Percentiles rank a stretch among this genome's conserved stretches.
These are phyloP conservation scores for Ennomos erosarius DNA, from an alignment of 2,888 invertebrate species.

Conservation along the genomic window DNA sequence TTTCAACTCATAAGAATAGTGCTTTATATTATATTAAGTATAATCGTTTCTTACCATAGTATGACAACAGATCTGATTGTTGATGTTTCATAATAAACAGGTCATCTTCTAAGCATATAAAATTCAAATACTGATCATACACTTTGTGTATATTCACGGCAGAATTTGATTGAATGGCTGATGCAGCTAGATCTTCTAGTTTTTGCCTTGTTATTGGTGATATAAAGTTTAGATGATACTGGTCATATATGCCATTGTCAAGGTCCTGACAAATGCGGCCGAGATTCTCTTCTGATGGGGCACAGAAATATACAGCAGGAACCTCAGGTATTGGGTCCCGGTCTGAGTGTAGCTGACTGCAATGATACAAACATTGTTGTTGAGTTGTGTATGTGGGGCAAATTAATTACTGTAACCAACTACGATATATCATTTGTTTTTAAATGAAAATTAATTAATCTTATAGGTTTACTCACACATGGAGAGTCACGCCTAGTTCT, in stretches of 20 bases:
- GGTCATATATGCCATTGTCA: constrained; percentile 95
- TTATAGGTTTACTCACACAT: constrained; percentile 90
- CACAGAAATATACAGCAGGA: constrained; percentile 98
- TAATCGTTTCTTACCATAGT: constrained; percentile 88
- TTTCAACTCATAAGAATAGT: too few species aligned
- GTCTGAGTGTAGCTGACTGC: constrained; percentile 93
- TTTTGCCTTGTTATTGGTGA: constrained; percentile 97
- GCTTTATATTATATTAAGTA: too few species aligned
- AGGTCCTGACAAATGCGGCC: constrained; percentile 96
- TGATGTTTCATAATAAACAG: constrained; percentile 97
- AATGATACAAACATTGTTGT: constrained; percentile 37
- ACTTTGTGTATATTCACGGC: constrained; percentile 97
- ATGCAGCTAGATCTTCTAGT: constrained; percentile 97
- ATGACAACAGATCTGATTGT: constrained; percentile 95
- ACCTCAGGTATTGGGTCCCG: constrained; percentile 98
- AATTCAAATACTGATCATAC: constrained; percentile 99
- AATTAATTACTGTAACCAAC: neutral
- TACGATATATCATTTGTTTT: too few species aligned
- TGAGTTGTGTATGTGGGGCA: neutral
- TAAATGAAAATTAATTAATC: neutral
- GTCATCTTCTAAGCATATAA: constrained; percentile 98
- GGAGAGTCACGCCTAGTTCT: constrained; percentile 98
- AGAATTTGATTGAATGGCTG: constrained; percentile 95
- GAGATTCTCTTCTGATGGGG: constrained; percentile 98
- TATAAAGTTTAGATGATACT: constrained; percentile 98